phyloP scores from a whole-genome alignment of 2,888 invertebrate genomes.

The Noctua janthina region DNA sequence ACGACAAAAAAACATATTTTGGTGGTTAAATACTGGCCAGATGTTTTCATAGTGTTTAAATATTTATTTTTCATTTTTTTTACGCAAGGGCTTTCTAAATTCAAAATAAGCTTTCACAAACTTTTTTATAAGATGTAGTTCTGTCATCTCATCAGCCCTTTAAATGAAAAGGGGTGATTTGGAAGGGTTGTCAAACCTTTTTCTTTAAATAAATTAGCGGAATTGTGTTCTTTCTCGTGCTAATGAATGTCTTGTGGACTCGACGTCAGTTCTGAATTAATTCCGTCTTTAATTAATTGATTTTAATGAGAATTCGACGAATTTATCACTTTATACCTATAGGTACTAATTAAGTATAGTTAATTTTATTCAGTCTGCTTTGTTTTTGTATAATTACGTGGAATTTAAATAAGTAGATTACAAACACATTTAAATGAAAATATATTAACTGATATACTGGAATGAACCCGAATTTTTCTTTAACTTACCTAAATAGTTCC shows the following conservation, averaged over 20 bases:
- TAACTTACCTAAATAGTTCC: background rate
- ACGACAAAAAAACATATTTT: background rate
- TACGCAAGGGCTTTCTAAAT: slow-evolving; percentile 5
- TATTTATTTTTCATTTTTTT: background rate
- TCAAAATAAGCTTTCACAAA: background rate
- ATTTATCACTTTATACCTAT: slow-evolving; percentile 41
- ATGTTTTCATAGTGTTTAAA: background rate
- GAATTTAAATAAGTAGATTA: slow-evolving; percentile 45
- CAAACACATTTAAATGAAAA: slow-evolving; percentile 20
- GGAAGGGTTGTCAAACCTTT: slow-evolving; percentile 74
- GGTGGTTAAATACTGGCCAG: background rate
- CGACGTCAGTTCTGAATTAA: slow-evolving; percentile 68
- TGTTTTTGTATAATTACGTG: slow-evolving; percentile 28
- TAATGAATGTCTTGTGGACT: slow-evolving; percentile 86
- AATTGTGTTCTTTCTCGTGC: slow-evolving; percentile 81
- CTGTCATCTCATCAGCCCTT: slow-evolving; percentile 40
- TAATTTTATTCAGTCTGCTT: slow-evolving; percentile 39
- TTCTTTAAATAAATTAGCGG: slow-evolving; percentile 88
- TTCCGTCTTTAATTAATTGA: slow-evolving; percentile 82
- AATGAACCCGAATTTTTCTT: slow-evolving; percentile 4
- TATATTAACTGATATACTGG: slow-evolving; percentile 28
- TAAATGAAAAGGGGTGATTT: slow-evolving; percentile 61
- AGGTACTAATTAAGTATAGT: slow-evolving; percentile 21
- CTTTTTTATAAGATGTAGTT: slow-evolving; percentile 21
- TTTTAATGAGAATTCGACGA: slow-evolving; percentile 74